phyloP scores from a whole-genome alignment of 2,888 invertebrate genomes.

The Athripsodes cinereus region DNA sequence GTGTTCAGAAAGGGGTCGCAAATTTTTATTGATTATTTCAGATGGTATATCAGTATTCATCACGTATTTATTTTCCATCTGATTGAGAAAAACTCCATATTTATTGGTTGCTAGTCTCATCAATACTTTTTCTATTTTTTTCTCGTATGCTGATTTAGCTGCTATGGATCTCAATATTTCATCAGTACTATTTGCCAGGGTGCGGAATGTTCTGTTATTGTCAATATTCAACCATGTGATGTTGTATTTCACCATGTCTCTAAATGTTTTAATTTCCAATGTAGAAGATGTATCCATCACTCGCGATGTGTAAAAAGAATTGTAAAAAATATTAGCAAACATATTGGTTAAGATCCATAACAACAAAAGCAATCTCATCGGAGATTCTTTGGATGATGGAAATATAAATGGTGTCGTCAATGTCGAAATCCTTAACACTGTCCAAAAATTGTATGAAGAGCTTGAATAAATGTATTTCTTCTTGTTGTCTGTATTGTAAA shows the following conservation, averaged over 20 bases:
- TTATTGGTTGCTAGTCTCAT: neutral
- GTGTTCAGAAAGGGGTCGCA: neutral
- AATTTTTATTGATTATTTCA: neutral
- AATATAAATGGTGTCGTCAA: neutral
- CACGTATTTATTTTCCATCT: neutral
- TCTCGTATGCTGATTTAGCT: neutral
- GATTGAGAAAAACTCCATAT: neutral
- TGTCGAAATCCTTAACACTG: neutral
- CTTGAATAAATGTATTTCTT: neutral
- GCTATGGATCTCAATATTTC: neutral
- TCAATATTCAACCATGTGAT: neutral
- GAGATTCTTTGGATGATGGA: neutral
- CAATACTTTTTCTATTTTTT: neutral
- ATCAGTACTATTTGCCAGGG: neutral
- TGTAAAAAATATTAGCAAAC: slow-evolving; percentile 1
- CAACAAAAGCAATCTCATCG: neutral
- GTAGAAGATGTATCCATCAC: neutral
- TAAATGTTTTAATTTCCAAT: neutral
- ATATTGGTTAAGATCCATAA: neutral
- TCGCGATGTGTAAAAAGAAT: neutral
- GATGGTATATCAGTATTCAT: neutral
- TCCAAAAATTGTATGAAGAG: neutral
- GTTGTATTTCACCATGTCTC: neutral
- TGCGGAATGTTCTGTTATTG: neutral
- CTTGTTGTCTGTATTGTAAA: neutral